A percentile compares a stretch with the other conserved stretches of the same genome.
Conservation (phyloP, 2,888 invertebrate genomes). For the Exephanes ischioxanthus region DNA sequence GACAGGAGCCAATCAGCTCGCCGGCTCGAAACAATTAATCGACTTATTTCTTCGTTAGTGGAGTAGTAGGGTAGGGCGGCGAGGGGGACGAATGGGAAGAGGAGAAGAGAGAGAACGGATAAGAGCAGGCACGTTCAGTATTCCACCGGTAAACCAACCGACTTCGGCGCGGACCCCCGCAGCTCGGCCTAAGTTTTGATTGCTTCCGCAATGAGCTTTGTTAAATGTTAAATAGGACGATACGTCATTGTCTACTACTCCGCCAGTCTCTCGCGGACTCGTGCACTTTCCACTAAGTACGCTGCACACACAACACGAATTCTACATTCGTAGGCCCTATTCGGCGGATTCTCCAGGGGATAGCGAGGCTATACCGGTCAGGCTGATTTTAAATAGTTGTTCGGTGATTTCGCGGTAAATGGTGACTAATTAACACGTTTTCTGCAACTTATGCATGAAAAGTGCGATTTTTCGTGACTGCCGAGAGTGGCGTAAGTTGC, state of each 20-base stretch:
- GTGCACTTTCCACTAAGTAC: slow-evolving; percentile 27
- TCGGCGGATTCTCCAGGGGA: not conserved
- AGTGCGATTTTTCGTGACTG: too few species aligned
- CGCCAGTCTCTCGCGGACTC: slow-evolving; percentile 32
- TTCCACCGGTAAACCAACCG: slow-evolving; percentile 77
- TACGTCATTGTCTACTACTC: slow-evolving; percentile 77
- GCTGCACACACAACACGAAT: slow-evolving; percentile 27
- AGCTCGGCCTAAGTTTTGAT: slow-evolving; percentile 82
- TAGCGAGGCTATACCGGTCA: not conserved
- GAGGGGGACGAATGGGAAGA: slow-evolving; percentile 27
- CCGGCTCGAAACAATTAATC: slow-evolving; percentile 74
- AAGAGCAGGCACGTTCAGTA: slow-evolving; percentile 75
- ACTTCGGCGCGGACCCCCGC: slow-evolving; percentile 75
- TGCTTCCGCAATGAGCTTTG: slow-evolving; percentile 84
- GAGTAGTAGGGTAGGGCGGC: slow-evolving; percentile 42
- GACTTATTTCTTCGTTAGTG: slow-evolving; percentile 75
- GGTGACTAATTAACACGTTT: not conserved
- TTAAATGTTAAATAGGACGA: slow-evolving; percentile 83
- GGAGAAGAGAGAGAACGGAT: slow-evolving; percentile 14
- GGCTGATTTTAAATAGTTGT: not conserved
- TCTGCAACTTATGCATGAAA: too few species aligned
- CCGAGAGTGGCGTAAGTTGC: too few species aligned
- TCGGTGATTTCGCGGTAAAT: not conserved
- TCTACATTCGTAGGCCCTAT: not conserved
- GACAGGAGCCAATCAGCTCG: slow-evolving; percentile 59